Percentiles rank a stretch among this genome's conserved stretches.
Evolutionary conservation across 2,888 invertebrate genomes (phyloP).

Genomic region (Lycocerus yunnanus): DNA sequence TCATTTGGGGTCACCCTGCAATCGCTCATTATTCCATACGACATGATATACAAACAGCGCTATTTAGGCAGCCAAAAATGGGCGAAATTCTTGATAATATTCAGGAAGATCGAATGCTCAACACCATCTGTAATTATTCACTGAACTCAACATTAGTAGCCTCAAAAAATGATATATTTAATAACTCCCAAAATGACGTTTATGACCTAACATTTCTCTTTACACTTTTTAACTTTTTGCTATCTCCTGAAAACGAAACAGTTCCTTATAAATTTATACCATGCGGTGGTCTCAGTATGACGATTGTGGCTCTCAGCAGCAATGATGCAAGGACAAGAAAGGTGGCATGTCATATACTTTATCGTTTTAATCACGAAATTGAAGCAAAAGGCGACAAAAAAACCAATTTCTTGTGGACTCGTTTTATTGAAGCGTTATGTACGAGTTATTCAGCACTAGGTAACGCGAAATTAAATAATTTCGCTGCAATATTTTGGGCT

Average conservation of each 20-base stretch:
- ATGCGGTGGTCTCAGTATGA: conserved; percentile 71
- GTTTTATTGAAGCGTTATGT: conserved; percentile 70
- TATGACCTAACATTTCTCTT: conserved; percentile 86
- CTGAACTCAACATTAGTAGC: conserved; percentile 37
- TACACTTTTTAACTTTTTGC: conserved; percentile 73
- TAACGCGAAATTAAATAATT: conserved; percentile 49
- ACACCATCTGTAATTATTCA: conserved; percentile 75
- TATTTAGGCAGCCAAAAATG: conserved; percentile 74
- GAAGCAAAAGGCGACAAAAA: conserved; percentile 68
- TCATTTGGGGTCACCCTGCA: conserved; percentile 83
- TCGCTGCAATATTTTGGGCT: conserved; percentile 71
- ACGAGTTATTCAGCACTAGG: conserved; percentile 61
- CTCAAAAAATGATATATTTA: conserved; percentile 38
- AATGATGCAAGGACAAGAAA: conserved; percentile 68
- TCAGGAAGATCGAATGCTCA: conserved; percentile 64
- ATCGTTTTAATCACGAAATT: conserved; percentile 74
- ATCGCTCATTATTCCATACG: conserved; percentile 76
- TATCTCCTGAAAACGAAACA: conserved; percentile 76
- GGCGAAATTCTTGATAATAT: conserved; percentile 75
- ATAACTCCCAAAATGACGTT: conserved; percentile 47
- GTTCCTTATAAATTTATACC: conserved; percentile 72
- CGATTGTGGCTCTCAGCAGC: conserved; percentile 73
- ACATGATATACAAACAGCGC: conserved; percentile 60
- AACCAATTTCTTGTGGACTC: conserved; percentile 69
- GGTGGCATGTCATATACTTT: conserved; percentile 74